Percentiles rank a stretch among this genome's conserved stretches.
Evolutionary conservation across 1,140 invertebrate species (phyloP).

Genomic region (Pteromalus puparum): DNA sequence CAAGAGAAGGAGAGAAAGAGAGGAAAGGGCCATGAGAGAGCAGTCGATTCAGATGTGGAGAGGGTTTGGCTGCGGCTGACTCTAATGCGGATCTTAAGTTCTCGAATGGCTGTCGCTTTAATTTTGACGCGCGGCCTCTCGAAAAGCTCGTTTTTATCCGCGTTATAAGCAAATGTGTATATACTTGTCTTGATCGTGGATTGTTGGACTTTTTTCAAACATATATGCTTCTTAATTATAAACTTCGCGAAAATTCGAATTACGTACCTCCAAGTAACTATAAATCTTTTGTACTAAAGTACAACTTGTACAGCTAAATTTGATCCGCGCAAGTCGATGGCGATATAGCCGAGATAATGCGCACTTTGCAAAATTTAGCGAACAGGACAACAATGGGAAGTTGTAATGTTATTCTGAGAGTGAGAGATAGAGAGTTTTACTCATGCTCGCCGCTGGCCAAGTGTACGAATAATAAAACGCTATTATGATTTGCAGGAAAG

Average conservation of each 20-base stretch:
- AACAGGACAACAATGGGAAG: neutral
- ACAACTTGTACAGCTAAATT: neutral
- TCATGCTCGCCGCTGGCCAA: neutral
- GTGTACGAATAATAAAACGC: neutral
- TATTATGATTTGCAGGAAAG: conserved; percentile 18
- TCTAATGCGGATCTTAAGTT: conserved; percentile 16
- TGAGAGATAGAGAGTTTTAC: neutral
- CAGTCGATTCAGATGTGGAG: conserved; percentile 25
- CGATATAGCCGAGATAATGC: neutral
- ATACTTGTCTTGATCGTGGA: no score
- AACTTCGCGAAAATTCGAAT: no score
- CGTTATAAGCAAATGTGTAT: no score
- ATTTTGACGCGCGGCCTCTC: neutral
- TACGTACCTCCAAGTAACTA: no score
- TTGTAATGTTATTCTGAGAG: neutral
- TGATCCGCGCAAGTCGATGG: neutral
- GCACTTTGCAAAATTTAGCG: neutral
- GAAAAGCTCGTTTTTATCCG: neutral
- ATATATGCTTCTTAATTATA: no score
- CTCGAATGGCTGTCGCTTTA: neutral
- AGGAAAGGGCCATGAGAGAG: neutral
- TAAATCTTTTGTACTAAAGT: no score
- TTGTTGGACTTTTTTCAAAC: no score
- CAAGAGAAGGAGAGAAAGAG: conserved; percentile 42
- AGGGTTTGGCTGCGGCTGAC: neutral